phyloP scores from a whole-genome alignment of 2,797 vertebrate genomes.

The Cynodonichthys magdalenae region DNA sequence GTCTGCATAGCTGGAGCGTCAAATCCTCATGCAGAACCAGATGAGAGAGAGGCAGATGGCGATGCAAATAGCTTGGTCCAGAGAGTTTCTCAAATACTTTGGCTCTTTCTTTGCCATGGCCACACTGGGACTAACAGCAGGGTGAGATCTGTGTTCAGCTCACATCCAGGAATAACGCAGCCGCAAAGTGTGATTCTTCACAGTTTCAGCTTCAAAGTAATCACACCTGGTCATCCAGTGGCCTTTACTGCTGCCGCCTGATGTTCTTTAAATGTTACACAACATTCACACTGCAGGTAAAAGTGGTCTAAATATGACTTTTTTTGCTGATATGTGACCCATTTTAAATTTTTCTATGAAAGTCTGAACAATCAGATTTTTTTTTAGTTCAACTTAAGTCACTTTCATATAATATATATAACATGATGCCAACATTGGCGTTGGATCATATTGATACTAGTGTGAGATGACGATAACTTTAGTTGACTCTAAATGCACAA shows the following conservation, averaged over 20 bases:
- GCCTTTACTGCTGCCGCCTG: conserved; percentile 10
- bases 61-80: conserved; percentile 90
- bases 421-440: too few species aligned
- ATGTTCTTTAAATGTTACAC: background rate
- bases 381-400: too few species aligned
- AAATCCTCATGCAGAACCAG: conserved; percentile 91
- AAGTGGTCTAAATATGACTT: too few species aligned
- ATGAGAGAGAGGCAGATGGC: conserved; percentile 91
- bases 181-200: conserved; percentile 6
- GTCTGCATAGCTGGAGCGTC: conserved; percentile 86
- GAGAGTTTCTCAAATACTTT: conserved; percentile 91
- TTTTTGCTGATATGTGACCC: too few species aligned
- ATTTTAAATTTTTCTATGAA: too few species aligned
- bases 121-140: conserved; percentile 78
- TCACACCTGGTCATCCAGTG: conserved; percentile 17
- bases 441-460: too few species aligned
- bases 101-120: conserved; percentile 84
- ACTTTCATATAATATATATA: too few species aligned
- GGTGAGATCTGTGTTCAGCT: conserved; percentile 67
- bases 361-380: too few species aligned
- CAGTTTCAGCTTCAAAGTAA: conserved; percentile 4
- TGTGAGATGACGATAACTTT: too few species aligned
- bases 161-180: too few species aligned
- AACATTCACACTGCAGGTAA: background rate
- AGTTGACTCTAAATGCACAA: too few species aligned